Conservation (phyloP, 2,888 invertebrate species). For the Xestoiulus laeticollis region DNA sequence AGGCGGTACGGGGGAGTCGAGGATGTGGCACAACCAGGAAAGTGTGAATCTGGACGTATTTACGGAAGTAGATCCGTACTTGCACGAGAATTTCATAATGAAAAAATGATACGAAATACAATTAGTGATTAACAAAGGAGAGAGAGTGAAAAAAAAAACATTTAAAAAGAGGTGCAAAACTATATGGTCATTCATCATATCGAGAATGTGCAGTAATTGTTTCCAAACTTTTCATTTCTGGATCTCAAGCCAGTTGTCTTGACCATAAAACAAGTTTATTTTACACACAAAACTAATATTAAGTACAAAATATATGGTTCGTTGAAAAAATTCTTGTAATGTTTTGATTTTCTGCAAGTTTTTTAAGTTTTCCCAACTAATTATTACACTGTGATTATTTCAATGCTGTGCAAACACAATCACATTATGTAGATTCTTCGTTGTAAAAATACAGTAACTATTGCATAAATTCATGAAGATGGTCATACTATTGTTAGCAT, state of each 20-base stretch:
- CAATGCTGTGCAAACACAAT: no score
- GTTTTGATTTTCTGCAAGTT: no score
- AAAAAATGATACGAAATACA: constrained; percentile 11
- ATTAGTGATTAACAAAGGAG: constrained; percentile 5
- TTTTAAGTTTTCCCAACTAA: no score
- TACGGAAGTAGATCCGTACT: constrained; percentile 1
- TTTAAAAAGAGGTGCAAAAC: neutral
- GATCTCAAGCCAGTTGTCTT: neutral
- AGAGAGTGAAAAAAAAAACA: neutral
- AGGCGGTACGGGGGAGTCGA: neutral
- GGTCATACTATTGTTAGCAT: no score
- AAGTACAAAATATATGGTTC: no score
- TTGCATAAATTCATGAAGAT: no score
- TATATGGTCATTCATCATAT: neutral
- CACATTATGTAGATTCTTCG: no score
- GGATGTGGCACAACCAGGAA: constrained; percentile 8
- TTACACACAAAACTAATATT: neutral
- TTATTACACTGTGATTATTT: no score
- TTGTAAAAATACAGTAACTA: no score
- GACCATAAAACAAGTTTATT: neutral
- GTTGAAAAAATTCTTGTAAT: no score
- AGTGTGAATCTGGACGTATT: neutral
- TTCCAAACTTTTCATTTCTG: neutral
- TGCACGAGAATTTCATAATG: neutral
- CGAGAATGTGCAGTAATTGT: neutral